Conservation (phyloP, 2,888 invertebrate species). For the Caenorhabditis japonica region DNA sequence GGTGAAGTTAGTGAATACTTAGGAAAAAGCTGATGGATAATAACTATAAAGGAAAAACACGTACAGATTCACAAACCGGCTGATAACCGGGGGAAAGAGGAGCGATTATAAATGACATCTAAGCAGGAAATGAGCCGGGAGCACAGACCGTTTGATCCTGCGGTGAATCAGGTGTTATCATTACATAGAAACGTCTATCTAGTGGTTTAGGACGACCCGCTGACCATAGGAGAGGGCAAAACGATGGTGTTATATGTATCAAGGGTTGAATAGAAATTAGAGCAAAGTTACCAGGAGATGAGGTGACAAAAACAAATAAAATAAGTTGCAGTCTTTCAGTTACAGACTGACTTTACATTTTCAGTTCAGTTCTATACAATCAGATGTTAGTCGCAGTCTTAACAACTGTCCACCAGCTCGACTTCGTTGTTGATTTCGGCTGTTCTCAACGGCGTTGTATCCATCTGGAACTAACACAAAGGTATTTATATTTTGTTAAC, state of each 20-base stretch:
- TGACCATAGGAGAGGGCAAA: conserved; percentile 36
- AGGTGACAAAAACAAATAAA: no score
- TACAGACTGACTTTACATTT: no score
- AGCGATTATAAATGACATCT: conserved; percentile 8
- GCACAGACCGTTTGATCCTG: conserved; percentile 2
- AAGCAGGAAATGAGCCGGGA: conserved; percentile 4
- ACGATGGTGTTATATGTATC: not conserved
- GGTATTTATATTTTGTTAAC: not conserved
- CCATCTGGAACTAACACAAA: conserved; percentile 51
- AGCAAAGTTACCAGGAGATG: no score
- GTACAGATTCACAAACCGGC: conserved; percentile 50
- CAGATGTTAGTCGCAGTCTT: no score
- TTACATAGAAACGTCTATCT: conserved; percentile 20
- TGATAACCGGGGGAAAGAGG: conserved; percentile 26
- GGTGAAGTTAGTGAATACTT: conserved; percentile 18
- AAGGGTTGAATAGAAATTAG: no score
- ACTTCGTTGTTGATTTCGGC: conserved; percentile 45
- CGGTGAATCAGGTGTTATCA: conserved; percentile 25
- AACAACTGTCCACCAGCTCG: conserved; percentile 52
- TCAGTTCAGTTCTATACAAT: no score
- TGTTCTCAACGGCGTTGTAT: conserved; percentile 22
- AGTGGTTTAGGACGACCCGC: conserved; percentile 32
- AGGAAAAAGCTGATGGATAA: conserved; percentile 7
- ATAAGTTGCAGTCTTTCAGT: no score
- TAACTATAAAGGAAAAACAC: conserved; percentile 25